Conservation (phyloP, 1,140 invertebrate species). For the Choristoneura fumiferana region DNA sequence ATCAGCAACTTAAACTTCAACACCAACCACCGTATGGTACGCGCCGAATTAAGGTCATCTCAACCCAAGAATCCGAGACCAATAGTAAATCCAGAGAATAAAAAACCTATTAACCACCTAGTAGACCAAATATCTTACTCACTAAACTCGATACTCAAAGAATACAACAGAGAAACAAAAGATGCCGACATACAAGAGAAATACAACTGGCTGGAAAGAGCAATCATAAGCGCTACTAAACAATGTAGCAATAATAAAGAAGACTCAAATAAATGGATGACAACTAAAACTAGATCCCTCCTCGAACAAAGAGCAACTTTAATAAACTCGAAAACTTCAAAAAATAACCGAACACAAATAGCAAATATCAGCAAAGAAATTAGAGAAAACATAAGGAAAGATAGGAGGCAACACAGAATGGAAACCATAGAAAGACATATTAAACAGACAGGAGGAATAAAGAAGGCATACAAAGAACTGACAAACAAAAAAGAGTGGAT, state of each 20-base stretch:
- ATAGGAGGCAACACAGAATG: conserved; percentile 22
- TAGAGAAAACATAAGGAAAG: conserved; percentile 29
- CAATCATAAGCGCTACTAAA: no score
- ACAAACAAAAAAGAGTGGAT: conserved; percentile 28
- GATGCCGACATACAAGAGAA: no score
- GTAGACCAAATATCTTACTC: no score
- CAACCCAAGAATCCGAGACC: no score
- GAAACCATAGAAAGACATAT: conserved; percentile 25
- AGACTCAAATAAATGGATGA: conserved; percentile 19
- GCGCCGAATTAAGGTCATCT: no score
- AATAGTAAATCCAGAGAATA: no score
- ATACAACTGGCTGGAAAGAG: no score
- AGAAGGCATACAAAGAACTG: conserved; percentile 28
- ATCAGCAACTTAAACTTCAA: neutral
- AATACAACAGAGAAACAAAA: no score
- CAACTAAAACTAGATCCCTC: conserved; percentile 25
- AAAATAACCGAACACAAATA: conserved; percentile 24
- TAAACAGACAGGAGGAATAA: conserved; percentile 23
- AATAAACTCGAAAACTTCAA: conserved; percentile 19
- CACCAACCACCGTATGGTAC: no score
- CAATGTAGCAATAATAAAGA: no score
- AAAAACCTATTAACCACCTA: no score
- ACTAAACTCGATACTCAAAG: no score
- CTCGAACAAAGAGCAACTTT: conserved; percentile 25
- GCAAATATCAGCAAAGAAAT: conserved; percentile 27